Evolutionary conservation across 1,140 invertebrate genomes (phyloP), one percentile per base, ranked within the genome.

Genomic region (Eriosoma lanigerum): DNA sequence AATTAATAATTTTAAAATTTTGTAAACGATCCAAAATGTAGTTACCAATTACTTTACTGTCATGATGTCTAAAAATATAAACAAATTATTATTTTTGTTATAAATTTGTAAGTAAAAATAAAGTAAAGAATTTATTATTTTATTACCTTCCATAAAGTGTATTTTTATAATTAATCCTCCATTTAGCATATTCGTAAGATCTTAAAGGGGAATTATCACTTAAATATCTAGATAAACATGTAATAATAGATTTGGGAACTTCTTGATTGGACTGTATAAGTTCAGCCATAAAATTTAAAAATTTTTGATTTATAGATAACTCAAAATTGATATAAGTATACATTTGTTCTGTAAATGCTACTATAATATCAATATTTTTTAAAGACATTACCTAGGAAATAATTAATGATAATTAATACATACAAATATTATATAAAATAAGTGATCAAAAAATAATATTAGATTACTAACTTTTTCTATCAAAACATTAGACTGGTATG

Each of bases 311-410:
- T 29, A 78, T 48, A 3, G 75, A 60, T 6, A 78, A 56, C 24
- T 78, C 75, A 48, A 78, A 78, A 48, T 78, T 78, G 0, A 78
- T 78, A 52, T 78, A 78, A 1, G 54, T 46, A 12, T 78, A 60
- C 75, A 78, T 78, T 78, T 78, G 75, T 19, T 78, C 56, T 62
- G 56, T 58, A 78, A 78, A 78, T 62, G 75, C 26, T 62, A 78
- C 75, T 26, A 78, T 46, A 26, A 78, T 26, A 24, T 78, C 44
- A 29, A 60, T 62, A 62, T 78, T 46, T 60, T 78, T 78, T 60
- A 62, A 13, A 13, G 56, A 62, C 75, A 78, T 78, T 4, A 78
- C 38, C 75, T 78, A 6, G 1, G 62, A 78, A 60, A 46, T 17
- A 46, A 38, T 26, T 21, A 4, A 26, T 52, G 52, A 72, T 26